Evolutionary conservation across 2,113 vertebrate genomes (phyloP), one percentile per base, ranked within the genome.

Genomic region (Chloebia gouldiae): DNA sequence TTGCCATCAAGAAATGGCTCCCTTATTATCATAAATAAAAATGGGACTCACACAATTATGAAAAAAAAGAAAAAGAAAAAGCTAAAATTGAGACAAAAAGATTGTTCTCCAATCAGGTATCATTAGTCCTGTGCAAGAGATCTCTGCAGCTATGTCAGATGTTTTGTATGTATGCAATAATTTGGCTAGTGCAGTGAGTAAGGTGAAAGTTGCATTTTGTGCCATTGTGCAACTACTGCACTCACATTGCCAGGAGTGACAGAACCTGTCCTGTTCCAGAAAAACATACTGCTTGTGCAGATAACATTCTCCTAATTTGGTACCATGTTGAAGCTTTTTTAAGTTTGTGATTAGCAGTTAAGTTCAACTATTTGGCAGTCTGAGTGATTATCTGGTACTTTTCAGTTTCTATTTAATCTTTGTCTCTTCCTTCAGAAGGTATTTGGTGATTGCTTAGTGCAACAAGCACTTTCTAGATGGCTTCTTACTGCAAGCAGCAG

Each of bases 391-490:
- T 54, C 80, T 65, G 53, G 73, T 81, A 33, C 24, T 90, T 88
- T 94, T 86, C 82, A 81, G 27, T 71, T 92, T 81, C 49, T 75
- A 25, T 90, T 77, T 78, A 44, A 45, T 65, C 53, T 90, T 90
- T 78, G 22, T 40, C 37, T 90, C 56, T 92, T 57, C 11, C n/a
- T 68, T 88, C 72, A 73, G 77, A 81, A 94, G 60, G 72, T 75
- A 88, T 96, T 84, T 94, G 59, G 33, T 90, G 71, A 49, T 49
- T 64, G 31, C 49, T 84, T 79, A 71, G 65, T 86, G 76, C 80
- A 94, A 93, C 72, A 78, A 96, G 72, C 92, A 69, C 80, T 84
- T 96, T 69, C 54, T 93, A 90, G 64, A 93, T 84, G 79, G 64
- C 60, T 95, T 83, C 80, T 88, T 57, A 66, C 39, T 66, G 57